Base-by-base conservation (phyloP, 1,140 invertebrate genomes). In the Caenorhabditis brenneri region DNA sequence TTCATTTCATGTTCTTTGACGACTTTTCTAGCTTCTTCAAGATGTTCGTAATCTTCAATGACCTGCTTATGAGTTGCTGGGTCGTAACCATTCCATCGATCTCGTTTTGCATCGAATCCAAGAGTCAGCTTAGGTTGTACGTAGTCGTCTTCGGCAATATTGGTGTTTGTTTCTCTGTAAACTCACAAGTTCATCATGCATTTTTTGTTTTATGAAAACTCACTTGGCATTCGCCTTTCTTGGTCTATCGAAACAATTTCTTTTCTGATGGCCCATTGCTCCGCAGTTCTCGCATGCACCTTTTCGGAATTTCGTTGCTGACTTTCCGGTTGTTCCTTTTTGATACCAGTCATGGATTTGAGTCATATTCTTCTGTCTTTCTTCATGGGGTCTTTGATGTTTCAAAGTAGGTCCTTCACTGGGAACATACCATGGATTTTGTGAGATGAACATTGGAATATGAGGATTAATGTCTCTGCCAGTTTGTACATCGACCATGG, bases 221-320 rank as follows among this genome's bases (percentile, higher is more conserved):
- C 19, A 84, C 82, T 85, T 85, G 15, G 84, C 84, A 16, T 39
- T 78, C 16, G 58, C 19, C 46, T 96, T 97, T 85, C 98, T 92
- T 0, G 97, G 98, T 69, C 96, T 92, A 88, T 99, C 98, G 89
- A 99, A 93, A 90, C 98, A 99, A 91, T 99, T 97, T 91, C 98
- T 99, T 87, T 94, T 95, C 87, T 95, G 95, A 90, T 99, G 98
- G 19, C 95, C 96, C 93, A 98, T 94, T 0, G 97, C 96, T 1
- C 98, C 98, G 93, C 98, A 99, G 91, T 99, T 99, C 91, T 99
- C 96, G 92, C 98, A 99, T 0, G 98, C 95, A 55, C 58, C 97
- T 93, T 96, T 95, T 12, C 96, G 93, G 91, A 93, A 99, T 91
- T 97, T 96, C n/a, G 94, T 95, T 0, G 94, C 91, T 80, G 85